Evolutionary conservation across 1,140 invertebrate genomes (phyloP), one percentile per base, ranked within the genome.

Genomic region (Zaprionus ghesquierei): DNA sequence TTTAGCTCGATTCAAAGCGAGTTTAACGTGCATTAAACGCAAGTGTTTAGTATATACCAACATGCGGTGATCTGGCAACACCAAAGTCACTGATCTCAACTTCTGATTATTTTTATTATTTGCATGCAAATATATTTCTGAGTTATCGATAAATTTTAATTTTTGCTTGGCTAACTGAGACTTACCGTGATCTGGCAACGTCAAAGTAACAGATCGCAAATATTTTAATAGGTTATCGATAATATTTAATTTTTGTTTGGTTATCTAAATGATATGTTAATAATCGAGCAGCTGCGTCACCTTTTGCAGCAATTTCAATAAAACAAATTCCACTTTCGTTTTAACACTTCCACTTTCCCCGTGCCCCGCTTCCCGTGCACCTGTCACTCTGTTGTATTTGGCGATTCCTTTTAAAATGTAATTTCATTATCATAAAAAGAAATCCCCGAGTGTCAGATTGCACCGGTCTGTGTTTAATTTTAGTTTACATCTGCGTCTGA

Each of bases 1-100:
- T 70, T 81, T 38, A 56, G 29, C 55, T 41, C n/a, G 51, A 66
- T 53, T 58, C 51, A n/a, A 65, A 44, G 18, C 44, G 50, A 58
- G 44, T 58, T 69, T 61, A 18, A 55, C 25, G 23, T 20, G 27
- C 9, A 33, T 18, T 33, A 12, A 61, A 62, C 18, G 20, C 23
- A 49, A 33, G 1, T 31, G 50, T 2, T 5, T 8, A 10, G 18
- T 44, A 46, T 20, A 10, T 46, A 9, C 35, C 2, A 15, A 38
- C 13, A 15, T 2, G 5, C 35, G 35, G n/a, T 38, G 6, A 38
- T 38, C 6, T 38, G 35, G 6, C n/a, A 38, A 15, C 35, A 2
- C n/a, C n/a, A 15, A 38, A 38, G 8, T 38, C 2, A 38, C 35
- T 18, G 35, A 41, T 41, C 35, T 3, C 2, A 3, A 41, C 13